phyloP scores from a whole-genome alignment of 1,140 invertebrate species.

The Conus ventricosus region DNA sequence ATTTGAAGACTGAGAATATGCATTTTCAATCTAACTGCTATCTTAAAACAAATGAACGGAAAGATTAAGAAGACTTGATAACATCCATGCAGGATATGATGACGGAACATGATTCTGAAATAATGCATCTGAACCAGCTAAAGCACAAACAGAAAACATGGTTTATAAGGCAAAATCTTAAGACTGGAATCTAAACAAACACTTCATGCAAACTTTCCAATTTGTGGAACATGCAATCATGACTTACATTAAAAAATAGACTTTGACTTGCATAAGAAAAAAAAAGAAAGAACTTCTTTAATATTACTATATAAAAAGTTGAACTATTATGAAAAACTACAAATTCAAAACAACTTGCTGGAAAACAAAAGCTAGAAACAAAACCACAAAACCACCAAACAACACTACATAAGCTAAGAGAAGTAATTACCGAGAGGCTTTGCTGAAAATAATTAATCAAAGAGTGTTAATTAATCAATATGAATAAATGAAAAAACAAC shows the following conservation, averaged over 20 bases:
- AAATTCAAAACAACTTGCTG: background rate
- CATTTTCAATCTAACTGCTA: too few relatives aligned
- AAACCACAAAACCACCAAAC: background rate
- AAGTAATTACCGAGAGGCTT: background rate
- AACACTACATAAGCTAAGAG: background rate
- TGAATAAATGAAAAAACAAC: background rate
- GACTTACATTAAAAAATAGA: too few relatives aligned
- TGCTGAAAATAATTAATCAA: background rate
- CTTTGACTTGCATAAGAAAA: too few relatives aligned
- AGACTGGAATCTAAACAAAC: background rate
- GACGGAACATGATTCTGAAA: too few relatives aligned
- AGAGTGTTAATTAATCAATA: background rate
- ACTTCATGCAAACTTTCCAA: background rate
- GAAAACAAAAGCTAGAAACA: background rate
- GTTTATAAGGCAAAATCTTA: too few relatives aligned
- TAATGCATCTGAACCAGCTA: too few relatives aligned
- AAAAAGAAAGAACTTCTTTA: background rate
- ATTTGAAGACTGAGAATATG: too few relatives aligned
- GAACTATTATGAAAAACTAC: background rate
- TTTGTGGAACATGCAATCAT: too few relatives aligned
- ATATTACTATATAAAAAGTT: background rate
- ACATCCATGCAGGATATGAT: too few relatives aligned
- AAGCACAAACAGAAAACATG: too few relatives aligned
- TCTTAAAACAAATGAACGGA: background rate
- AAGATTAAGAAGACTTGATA: background rate